These are phyloP conservation scores for Agriopis marginaria DNA, from an alignment of 2,888 invertebrate genomes.

Conservation along the genomic window DNA sequence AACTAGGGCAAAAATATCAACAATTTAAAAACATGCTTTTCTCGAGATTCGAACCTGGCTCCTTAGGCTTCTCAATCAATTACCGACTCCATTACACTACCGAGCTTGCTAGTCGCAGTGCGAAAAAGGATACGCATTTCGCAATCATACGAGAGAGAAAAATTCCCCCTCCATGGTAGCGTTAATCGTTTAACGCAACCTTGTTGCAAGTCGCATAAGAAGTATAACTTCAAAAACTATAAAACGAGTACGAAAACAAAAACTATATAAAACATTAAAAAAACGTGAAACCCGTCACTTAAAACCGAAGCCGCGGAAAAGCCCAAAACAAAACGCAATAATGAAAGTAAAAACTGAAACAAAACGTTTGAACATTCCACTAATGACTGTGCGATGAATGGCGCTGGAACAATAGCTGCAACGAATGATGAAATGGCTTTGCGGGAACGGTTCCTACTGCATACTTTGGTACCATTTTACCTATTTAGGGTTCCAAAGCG, in stretches of 20 bases:
- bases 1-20: too few relatives aligned
- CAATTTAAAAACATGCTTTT: too few relatives aligned
- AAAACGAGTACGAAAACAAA: not conserved
- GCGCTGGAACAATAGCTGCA: conserved; percentile 60
- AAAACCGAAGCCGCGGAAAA: conserved; percentile 22
- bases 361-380: conserved; percentile 65
- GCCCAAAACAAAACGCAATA: conserved; percentile 55
- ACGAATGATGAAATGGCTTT: conserved; percentile 50
- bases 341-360: conserved; percentile 59
- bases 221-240: too few relatives aligned
- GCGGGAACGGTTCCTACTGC: conserved; percentile 7
- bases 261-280: conserved; percentile 8
- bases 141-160: too few relatives aligned
- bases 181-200: too few relatives aligned
- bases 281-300: conserved; percentile 15
- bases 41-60: too few relatives aligned
- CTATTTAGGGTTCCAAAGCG: not conserved
- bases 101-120: too few relatives aligned
- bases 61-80: too few relatives aligned
- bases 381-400: conserved; percentile 68
- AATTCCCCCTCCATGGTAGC: too few relatives aligned
- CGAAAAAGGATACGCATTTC: too few relatives aligned
- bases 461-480: not conserved
- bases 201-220: too few relatives aligned
- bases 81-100: too few relatives aligned